These are phyloP conservation scores for Heliconius sara DNA, from an alignment of 2,888 invertebrate genomes.

Conservation along the genomic window DNA sequence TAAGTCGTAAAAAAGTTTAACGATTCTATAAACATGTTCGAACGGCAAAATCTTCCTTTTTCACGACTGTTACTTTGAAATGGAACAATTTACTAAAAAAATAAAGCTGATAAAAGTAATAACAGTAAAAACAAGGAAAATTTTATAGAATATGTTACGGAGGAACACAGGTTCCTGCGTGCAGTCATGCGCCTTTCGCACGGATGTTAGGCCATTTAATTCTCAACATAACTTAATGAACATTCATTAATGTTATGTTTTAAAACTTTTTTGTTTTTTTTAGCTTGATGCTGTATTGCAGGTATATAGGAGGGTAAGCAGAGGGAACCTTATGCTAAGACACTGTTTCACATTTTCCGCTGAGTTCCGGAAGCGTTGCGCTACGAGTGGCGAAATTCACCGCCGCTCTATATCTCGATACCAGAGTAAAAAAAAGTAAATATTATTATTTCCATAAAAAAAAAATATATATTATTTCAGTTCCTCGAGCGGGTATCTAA, in stretches of 20 bases:
- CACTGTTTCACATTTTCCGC: too few relatives aligned
- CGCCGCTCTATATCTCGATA: too few relatives aligned
- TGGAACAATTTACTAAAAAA: constrained; percentile 38
- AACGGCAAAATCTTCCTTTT: constrained; percentile 58
- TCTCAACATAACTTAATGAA: neutral
- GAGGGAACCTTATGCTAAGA: too few relatives aligned
- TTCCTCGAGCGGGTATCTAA: too few relatives aligned
- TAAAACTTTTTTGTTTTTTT: neutral
- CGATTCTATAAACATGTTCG: constrained; percentile 72
- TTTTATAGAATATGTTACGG: neutral
- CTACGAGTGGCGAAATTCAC: too few relatives aligned
- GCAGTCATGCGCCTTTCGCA: neutral
- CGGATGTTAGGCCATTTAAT: constrained; percentile 5
- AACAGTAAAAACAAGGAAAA: constrained; percentile 15
- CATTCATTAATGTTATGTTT: neutral
- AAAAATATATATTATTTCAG: too few relatives aligned
- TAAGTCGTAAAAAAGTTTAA: constrained; percentile 73
- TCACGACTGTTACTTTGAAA: constrained; percentile 41
- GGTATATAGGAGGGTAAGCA: too few relatives aligned
- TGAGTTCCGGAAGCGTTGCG: too few relatives aligned
- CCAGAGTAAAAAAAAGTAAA: too few relatives aligned
- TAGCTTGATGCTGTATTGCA: too few relatives aligned
- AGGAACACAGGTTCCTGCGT: neutral
- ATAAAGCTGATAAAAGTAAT: constrained; percentile 25
- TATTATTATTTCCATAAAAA: too few relatives aligned